Conservation (phyloP, 2,113 vertebrate genomes). For the Pelmatolapia mariae region DNA sequence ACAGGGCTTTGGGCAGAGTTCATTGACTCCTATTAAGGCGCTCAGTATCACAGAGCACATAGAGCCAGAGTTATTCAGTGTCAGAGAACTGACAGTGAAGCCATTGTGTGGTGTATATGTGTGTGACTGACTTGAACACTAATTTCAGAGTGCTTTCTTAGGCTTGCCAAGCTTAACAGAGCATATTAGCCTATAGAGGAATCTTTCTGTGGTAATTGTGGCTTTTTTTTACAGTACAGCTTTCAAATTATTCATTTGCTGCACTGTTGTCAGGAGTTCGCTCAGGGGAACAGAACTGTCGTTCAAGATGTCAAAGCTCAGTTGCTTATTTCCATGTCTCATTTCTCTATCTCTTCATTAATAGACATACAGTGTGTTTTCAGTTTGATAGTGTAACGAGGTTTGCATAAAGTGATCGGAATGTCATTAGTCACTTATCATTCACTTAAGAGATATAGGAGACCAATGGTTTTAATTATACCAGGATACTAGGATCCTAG, state of each 20-base stretch:
- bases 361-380: background rate
- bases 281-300: background rate
- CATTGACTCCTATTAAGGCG: slow-evolving; percentile 35
- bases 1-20: slow-evolving; percentile 27
- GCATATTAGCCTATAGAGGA: slow-evolving; percentile 13
- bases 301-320: background rate
- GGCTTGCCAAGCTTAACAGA: slow-evolving; percentile 15
- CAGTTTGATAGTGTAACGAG: background rate
- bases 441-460: background rate
- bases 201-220: slow-evolving; percentile 7
- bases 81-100: slow-evolving; percentile 9
- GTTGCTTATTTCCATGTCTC: background rate
- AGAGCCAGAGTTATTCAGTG: slow-evolving; percentile 1
- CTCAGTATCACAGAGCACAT: slow-evolving; percentile 25
- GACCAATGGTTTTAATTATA: background rate
- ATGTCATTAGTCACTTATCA: background rate
- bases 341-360: background rate
- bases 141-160: slow-evolving; percentile 47
- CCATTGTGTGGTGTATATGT: slow-evolving; percentile 3
- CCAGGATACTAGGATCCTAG: background rate
- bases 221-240: background rate
- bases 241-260: background rate
- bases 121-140: slow-evolving; percentile 9
- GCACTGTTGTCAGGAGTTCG: background rate
- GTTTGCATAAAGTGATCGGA: background rate